Conservation (phyloP, 1,140 invertebrate species). For the Sitobion miscanthi region DNA sequence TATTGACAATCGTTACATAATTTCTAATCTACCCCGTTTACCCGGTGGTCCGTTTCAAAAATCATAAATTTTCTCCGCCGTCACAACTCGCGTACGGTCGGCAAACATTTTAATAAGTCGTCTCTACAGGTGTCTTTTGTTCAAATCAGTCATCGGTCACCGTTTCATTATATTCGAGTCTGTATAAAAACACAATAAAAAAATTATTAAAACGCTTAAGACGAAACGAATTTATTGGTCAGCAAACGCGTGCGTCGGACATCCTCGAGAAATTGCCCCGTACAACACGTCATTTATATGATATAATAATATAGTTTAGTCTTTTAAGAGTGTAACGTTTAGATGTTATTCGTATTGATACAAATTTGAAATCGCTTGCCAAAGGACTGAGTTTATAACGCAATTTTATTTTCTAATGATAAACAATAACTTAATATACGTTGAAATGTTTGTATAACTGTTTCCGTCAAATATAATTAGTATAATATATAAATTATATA, state of each 20-base stretch:
- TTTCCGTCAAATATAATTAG: neutral
- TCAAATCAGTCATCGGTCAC: neutral
- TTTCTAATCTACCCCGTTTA: neutral
- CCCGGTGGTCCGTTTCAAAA: too few species aligned
- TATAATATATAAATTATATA: neutral
- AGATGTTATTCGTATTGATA: slow-evolving; percentile 32
- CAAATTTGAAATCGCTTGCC: slow-evolving; percentile 44
- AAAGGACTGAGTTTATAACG: slow-evolving; percentile 45
- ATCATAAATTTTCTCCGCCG: neutral
- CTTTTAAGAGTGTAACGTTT: slow-evolving; percentile 13
- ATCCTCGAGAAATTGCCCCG: neutral
- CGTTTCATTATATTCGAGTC: neutral
- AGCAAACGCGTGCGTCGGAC: neutral
- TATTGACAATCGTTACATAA: neutral
- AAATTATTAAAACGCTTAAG: neutral
- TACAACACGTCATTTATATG: neutral
- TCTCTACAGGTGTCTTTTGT: neutral
- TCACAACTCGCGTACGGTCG: neutral
- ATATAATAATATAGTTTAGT: neutral
- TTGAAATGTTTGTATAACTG: neutral
- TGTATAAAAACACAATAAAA: neutral
- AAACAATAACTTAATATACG: slow-evolving; percentile 36
- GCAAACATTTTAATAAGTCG: neutral
- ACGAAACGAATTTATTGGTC: neutral
- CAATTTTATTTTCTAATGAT: slow-evolving; percentile 35